Evolutionary conservation across 2,113 vertebrate genomes (phyloP).

Genomic region (Bolborhynchus lineola): DNA sequence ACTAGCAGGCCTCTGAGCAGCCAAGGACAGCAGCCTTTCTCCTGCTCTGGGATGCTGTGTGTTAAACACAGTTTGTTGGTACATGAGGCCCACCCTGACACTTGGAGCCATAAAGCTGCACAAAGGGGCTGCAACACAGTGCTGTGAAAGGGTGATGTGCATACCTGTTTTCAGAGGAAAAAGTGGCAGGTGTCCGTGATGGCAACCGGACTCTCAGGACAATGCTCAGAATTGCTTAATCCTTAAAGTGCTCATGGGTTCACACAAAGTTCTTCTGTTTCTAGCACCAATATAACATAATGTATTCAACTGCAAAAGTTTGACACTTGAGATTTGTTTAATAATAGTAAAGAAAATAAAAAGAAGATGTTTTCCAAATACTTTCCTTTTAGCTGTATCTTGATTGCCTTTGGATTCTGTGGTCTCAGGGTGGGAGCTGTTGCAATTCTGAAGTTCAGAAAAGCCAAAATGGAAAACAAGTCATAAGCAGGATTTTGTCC

Average conservation of each 20-base stretch:
- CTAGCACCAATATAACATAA: neutral
- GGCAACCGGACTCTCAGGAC: neutral
- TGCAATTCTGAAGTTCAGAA: neutral
- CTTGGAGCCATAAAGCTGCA: neutral
- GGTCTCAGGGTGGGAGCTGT: neutral
- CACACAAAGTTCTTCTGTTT: neutral
- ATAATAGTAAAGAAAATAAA: neutral
- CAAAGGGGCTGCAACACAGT: neutral
- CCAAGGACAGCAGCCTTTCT: neutral
- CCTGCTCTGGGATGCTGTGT: neutral
- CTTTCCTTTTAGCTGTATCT: neutral
- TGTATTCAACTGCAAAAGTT: neutral
- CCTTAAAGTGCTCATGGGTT: neutral
- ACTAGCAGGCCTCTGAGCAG: neutral
- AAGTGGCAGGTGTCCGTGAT: neutral
- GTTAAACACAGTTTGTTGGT: neutral
- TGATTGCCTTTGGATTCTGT: neutral
- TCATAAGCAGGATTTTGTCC: neutral
- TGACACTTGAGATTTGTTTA: neutral
- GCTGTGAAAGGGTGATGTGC: neutral
- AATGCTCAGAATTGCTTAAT: neutral
- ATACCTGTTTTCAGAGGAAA: neutral
- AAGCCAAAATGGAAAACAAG: neutral
- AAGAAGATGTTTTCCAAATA: neutral
- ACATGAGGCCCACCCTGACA: neutral